Evolutionary conservation across 1,140 invertebrate species (phyloP).

Genomic region (Macrostomum lignano): DNA sequence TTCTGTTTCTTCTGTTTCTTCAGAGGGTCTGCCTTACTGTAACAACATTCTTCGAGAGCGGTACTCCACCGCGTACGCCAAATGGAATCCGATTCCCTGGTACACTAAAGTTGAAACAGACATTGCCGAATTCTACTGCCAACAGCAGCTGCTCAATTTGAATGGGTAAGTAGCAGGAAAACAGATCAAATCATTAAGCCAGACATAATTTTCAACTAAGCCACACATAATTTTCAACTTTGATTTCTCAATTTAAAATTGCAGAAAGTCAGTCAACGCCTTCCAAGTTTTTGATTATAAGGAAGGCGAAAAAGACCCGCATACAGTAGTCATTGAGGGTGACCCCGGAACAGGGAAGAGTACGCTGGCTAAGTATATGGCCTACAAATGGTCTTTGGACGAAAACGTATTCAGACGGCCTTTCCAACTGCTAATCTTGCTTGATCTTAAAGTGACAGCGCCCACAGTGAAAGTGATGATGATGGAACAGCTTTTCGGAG

Average conservation of each 20-base stretch:
- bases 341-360: background rate
- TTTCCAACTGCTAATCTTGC: background rate
- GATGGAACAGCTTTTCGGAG: background rate
- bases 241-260: background rate
- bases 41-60: background rate
- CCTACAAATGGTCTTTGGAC: background rate
- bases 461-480: constrained; percentile 1
- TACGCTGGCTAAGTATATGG: background rate
- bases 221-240: too few relatives aligned
- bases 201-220: background rate
- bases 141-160: background rate
- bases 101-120: background rate
- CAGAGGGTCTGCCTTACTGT: constrained; percentile 2
- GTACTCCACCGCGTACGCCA: background rate
- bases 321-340: constrained; percentile 1
- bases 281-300: background rate
- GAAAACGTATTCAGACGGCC: background rate
- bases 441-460: background rate
- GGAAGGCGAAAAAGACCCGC: background rate
- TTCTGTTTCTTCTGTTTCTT: background rate
- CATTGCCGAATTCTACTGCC: background rate
- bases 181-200: background rate
- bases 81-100: constrained; percentile 1
- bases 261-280: background rate
- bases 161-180: background rate